These are phyloP conservation scores for Cordilura impudica DNA, from an alignment of 2,888 invertebrate species.

Conservation along the genomic window DNA sequence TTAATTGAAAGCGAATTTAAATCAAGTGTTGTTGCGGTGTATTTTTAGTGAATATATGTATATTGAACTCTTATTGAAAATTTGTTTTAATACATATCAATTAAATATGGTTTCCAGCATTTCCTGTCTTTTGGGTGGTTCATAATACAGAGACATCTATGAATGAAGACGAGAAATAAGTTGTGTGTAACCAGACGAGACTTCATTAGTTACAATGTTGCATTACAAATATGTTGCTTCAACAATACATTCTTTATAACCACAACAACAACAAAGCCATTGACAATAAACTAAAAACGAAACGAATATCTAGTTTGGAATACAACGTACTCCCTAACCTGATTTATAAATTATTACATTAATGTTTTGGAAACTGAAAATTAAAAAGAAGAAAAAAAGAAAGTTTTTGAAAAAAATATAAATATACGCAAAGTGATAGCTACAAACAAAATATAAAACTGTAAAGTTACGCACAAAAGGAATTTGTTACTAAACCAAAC, in stretches of 20 bases:
- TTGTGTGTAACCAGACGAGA: background rate
- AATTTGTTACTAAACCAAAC: conserved; percentile 40
- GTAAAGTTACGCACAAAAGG: conserved; percentile 50
- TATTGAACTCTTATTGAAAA: conserved; percentile 23
- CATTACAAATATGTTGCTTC: conserved; percentile 27
- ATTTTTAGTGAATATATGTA: conserved; percentile 1
- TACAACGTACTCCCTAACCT: conserved; percentile 16
- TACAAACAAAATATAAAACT: conserved; percentile 12
- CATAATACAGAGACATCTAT: conserved; percentile 31
- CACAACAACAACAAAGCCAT: conserved; percentile 2
- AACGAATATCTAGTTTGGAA: conserved; percentile 21
- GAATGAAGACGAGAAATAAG: conserved; percentile 8
- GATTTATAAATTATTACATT: conserved; percentile 11
- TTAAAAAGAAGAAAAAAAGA: conserved; percentile 2
- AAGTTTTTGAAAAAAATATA: too few species aligned
- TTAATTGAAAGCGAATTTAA: conserved; percentile 20
- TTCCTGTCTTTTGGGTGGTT: conserved; percentile 38
- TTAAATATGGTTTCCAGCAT: conserved; percentile 35
- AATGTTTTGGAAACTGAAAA: background rate
- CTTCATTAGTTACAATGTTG: conserved; percentile 17
- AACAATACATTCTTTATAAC: conserved; percentile 19
- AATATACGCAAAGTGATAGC: conserved; percentile 20
- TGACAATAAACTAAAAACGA: conserved; percentile 1
- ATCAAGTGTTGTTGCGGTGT: background rate
- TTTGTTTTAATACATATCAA: conserved; percentile 21